Evolutionary conservation across 2,888 invertebrate genomes (phyloP).

Genomic region (Flexamia atlantica): DNA sequence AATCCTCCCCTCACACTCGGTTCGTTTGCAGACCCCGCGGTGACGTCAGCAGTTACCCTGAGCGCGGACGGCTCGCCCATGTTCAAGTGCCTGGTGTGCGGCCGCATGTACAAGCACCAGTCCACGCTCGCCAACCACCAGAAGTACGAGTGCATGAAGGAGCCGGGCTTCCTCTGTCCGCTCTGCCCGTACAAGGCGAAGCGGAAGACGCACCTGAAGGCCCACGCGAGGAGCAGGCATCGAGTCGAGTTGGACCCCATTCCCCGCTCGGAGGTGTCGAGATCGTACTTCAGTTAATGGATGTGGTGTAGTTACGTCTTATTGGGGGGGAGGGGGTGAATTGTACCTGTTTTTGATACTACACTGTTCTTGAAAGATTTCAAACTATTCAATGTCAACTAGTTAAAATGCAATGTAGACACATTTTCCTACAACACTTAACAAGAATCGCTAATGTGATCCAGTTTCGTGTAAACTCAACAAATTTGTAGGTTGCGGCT

Average conservation of each 20-base stretch:
- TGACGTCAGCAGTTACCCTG: slow-evolving; percentile 25
- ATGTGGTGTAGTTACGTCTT: not conserved
- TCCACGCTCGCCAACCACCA: slow-evolving; percentile 71
- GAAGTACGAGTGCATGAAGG: slow-evolving; percentile 71
- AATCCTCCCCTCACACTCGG: not conserved
- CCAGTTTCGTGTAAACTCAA: no score
- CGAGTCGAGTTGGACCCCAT: not conserved
- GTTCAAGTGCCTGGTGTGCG: slow-evolving; percentile 65
- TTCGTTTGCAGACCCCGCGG: not conserved
- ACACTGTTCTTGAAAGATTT: no score
- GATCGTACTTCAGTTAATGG: slow-evolving; percentile 6
- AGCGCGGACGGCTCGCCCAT: slow-evolving; percentile 30
- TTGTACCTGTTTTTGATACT: no score
- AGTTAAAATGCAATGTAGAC: no score
- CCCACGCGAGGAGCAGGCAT: slow-evolving; percentile 66
- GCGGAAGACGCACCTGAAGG: slow-evolving; percentile 70
- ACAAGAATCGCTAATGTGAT: no score
- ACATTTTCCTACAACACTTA: no score
- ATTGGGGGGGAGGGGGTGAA: no score
- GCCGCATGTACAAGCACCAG: slow-evolving; percentile 69
- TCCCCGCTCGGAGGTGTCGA: not conserved
- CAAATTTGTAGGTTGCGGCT: no score
- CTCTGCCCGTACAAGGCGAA: slow-evolving; percentile 75
- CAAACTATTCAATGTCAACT: no score
- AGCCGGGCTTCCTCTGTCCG: slow-evolving; percentile 75